Conservation (phyloP, 2,797 vertebrate genomes). For the Echiichthys vipera region DNA sequence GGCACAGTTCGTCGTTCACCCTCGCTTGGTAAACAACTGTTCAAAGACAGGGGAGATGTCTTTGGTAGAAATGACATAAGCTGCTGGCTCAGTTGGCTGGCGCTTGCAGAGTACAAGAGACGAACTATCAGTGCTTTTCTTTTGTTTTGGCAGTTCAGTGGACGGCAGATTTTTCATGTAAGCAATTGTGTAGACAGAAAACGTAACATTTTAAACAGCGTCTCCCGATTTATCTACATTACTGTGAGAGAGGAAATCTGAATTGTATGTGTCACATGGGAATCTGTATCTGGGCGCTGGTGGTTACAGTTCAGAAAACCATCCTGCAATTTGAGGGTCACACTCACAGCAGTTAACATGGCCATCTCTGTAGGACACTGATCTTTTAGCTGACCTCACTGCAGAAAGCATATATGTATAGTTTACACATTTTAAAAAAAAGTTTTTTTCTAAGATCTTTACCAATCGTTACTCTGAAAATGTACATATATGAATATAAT, state of each 20-base stretch:
- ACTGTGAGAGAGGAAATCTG: background rate
- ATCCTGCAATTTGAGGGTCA: constrained; percentile 32
- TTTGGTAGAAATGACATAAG: background rate
- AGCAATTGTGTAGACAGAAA: constrained; percentile 9
- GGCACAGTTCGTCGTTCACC: background rate
- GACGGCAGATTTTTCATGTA: constrained; percentile 2
- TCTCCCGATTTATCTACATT: constrained; percentile 25
- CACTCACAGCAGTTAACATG: constrained; percentile 9
- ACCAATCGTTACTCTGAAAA: background rate
- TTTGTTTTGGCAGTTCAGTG: constrained; percentile 18
- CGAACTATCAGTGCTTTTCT: constrained; percentile 8
- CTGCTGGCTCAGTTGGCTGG: background rate
- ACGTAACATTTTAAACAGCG: constrained; percentile 4
- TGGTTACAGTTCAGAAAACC: constrained; percentile 22
- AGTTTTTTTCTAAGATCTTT: background rate
- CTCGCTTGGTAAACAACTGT: background rate
- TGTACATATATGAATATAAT: background rate
- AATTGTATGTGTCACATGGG: constrained; percentile 20
- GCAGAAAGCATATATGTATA: background rate
- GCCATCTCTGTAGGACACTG: constrained; percentile 20
- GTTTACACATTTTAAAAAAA: no score
- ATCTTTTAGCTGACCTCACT: constrained; percentile 13
- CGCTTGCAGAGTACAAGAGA: constrained; percentile 5
- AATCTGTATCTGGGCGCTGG: constrained; percentile 20
- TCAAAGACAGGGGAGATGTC: no score